Percentiles rank a stretch among this genome's conserved stretches.
phyloP scores from a whole-genome alignment of 2,113 vertebrate genomes.

The Periophthalmus modestus region DNA sequence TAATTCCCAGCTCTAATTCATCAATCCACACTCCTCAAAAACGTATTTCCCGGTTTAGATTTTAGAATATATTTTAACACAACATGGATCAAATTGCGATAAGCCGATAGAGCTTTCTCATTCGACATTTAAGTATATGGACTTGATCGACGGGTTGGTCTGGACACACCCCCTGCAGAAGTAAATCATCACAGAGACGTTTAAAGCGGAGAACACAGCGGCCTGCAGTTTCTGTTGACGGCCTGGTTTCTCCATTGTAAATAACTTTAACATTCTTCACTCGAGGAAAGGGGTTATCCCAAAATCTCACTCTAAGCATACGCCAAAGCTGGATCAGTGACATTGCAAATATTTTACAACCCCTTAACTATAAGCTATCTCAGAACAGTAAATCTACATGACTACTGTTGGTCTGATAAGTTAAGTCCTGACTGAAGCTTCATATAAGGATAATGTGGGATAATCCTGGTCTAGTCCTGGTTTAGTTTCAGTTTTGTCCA shows the following conservation, averaged over 20 bases:
- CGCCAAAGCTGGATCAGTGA: not conserved
- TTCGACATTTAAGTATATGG: not conserved
- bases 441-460: too few species aligned
- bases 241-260: not conserved
- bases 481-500: not conserved
- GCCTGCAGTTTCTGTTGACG: not conserved
- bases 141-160: not conserved
- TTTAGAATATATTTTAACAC: not conserved
- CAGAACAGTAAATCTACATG: not conserved
- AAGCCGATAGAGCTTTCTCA: conserved; percentile 10
- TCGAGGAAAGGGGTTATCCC: not conserved
- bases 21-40: not conserved
- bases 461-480: too few species aligned
- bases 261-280: not conserved
- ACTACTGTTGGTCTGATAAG: conserved; percentile 4
- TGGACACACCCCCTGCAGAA: conserved; percentile 13
- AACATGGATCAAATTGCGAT: not conserved
- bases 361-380: not conserved
- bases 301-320: not conserved
- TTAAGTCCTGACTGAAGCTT: too few species aligned
- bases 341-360: conserved; percentile 1
- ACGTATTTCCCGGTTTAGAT: not conserved
- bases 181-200: not conserved
- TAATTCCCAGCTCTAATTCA: too few species aligned
- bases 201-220: too few species aligned